Conservation (phyloP, 2,113 vertebrate species). For the Engraulis encrasicolus region DNA sequence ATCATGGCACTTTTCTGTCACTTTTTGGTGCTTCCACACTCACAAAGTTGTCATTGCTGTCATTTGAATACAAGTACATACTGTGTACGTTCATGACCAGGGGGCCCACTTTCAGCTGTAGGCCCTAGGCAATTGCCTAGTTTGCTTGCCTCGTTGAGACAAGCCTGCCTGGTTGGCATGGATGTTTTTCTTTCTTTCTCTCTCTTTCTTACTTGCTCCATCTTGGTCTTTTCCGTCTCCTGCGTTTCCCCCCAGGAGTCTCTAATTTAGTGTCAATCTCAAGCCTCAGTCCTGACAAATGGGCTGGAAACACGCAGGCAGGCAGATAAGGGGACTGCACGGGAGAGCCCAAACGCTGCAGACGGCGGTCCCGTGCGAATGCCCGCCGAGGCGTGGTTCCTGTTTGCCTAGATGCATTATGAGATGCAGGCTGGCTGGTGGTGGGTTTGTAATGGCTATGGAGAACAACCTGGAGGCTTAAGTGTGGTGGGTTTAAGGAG, state of each 20-base stretch:
- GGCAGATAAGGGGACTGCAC: slow-evolving; percentile 49
- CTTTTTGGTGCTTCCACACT: too few species aligned
- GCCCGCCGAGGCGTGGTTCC: slow-evolving; percentile 46
- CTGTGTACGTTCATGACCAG: too few species aligned
- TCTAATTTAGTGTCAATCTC: slow-evolving; percentile 28
- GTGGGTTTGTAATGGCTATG: not conserved
- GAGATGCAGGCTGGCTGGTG: not conserved
- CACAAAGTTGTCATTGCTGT: too few species aligned
- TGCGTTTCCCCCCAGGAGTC: slow-evolving; percentile 15
- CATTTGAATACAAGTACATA: too few species aligned
- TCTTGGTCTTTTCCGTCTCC: not conserved
- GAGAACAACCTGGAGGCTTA: not conserved
- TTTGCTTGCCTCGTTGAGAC: too few species aligned
- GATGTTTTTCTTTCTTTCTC: not conserved
- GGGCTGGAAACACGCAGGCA: slow-evolving; percentile 48
- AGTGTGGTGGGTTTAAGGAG: not conserved
- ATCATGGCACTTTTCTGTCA: too few species aligned
- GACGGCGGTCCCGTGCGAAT: too few species aligned
- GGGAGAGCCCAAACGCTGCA: too few species aligned
- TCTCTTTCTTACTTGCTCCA: not conserved
- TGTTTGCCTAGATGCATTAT: slow-evolving; percentile 31
- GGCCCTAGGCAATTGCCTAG: too few species aligned
- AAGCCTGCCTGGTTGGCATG: too few species aligned
- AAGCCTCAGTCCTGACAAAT: slow-evolving; percentile 45
- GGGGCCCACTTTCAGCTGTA: too few species aligned